Base-by-base conservation (phyloP, 23 tunicate genomes). In the Halocynthia roretzi region DNA sequence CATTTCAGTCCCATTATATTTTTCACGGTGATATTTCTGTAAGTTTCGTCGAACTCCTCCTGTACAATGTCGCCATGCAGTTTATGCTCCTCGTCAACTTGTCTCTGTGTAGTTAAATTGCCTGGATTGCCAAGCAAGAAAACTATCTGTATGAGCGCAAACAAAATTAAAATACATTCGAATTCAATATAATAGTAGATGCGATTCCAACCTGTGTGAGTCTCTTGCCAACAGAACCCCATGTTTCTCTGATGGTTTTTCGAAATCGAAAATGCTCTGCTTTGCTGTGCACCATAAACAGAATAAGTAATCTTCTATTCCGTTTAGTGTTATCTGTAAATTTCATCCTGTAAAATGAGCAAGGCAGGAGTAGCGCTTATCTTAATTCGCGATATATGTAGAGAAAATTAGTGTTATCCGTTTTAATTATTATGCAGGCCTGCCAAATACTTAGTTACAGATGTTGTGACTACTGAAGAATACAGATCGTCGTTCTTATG, bases 11-110 rank as follows among this genome's bases (percentile, higher is more conserved):
- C 93, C 93, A 87, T 87, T 9, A 87, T 62, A 50, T 86, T 85
- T 71, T 87, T 87, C 77, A 87, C 20, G 5, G 93, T 87, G 40
- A 87, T 87, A 50, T 87, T 87, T 15, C 93, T 80, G 77, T 87
- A 87, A 7, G 85, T 81, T 68, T 87, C 93, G 50, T 67, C 8
- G 44, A 87, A 87, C 51, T 81, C 86, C 70, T 76, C 93, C 56
- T 85, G 89, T 7, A 85, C 58, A 8, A 85, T 61, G 65, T 85
- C 89, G 7, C 83, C 83, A 48, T 67, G 58, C 19, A 67, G 15
- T 9, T 50, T 19, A 60, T 53, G 76, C 55, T 87, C 93, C 11
- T 69, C 19, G 6, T 54, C 52, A 10, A 87, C 65, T 51, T 51
- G 8, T 18, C 15, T n/a, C 52, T 87, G 93, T 0, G 61, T 10